Evolutionary conservation across 2,888 invertebrate genomes (phyloP).

Genomic region (Panzeria rudis): DNA sequence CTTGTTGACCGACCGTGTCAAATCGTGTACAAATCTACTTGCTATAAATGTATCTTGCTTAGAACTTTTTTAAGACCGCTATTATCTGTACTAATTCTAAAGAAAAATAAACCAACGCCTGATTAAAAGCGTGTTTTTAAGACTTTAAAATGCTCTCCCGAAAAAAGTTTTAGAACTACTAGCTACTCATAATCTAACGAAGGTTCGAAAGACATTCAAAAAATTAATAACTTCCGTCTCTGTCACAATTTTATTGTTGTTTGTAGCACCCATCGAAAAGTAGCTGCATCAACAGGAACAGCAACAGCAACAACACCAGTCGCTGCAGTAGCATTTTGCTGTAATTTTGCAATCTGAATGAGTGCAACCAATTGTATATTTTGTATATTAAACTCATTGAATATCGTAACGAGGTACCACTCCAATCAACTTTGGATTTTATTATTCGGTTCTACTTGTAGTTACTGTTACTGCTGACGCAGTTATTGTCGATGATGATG

Average conservation of each 20-base stretch:
- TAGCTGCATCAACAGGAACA: background rate
- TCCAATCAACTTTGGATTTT: background rate
- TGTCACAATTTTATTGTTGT: conserved; percentile 34
- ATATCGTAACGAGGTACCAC: conserved; percentile 52
- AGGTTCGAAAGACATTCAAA: too few relatives aligned
- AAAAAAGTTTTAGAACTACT: too few relatives aligned
- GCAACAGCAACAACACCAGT: background rate
- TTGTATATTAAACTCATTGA: conserved; percentile 58
- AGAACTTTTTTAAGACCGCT: too few relatives aligned
- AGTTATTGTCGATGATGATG: conserved; percentile 40
- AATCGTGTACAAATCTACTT: too few relatives aligned
- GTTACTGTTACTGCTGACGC: background rate
- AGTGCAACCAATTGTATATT: conserved; percentile 59
- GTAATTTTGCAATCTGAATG: conserved; percentile 48
- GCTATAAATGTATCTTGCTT: too few relatives aligned
- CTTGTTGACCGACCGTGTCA: too few relatives aligned
- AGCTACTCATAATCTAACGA: too few relatives aligned
- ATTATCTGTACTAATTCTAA: too few relatives aligned
- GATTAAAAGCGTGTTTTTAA: too few relatives aligned
- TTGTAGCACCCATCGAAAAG: conserved; percentile 16
- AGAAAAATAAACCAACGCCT: too few relatives aligned
- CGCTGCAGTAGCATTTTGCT: conserved; percentile 13
- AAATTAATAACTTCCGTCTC: background rate
- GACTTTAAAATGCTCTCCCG: too few relatives aligned
- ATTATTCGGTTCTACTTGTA: conserved; percentile 2